These are phyloP conservation scores for Ursus arctos DNA, from an alignment of 2,113 vertebrate species.

Conservation along the genomic window DNA sequence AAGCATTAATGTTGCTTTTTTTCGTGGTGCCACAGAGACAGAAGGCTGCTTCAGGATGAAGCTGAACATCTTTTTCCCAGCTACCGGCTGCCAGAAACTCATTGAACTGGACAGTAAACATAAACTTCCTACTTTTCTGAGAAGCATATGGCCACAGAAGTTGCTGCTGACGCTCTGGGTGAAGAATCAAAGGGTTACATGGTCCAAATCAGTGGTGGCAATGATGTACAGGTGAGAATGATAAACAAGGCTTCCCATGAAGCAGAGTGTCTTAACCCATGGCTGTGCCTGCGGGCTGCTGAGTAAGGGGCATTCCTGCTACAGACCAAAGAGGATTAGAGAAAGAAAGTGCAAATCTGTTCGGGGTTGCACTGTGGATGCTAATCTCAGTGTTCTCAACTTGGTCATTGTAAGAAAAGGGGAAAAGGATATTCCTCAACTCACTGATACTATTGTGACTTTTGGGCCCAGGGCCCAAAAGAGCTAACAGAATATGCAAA, in stretches of 20 bases:
- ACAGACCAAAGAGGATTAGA: background rate
- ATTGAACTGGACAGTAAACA: background rate
- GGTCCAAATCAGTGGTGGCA: background rate
- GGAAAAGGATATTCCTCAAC: background rate
- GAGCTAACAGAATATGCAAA: background rate
- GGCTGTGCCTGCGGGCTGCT: background rate
- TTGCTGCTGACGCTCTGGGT: background rate
- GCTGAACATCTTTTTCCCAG: background rate
- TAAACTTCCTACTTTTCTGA: background rate
- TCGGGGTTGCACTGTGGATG: background rate
- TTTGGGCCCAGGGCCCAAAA: background rate
- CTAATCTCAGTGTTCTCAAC: background rate
- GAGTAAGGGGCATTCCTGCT: background rate
- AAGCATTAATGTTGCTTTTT: background rate
- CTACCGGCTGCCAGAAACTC: background rate
- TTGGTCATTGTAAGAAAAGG: background rate
- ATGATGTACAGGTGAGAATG: background rate
- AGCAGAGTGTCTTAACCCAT: background rate
- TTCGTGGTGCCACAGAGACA: background rate
- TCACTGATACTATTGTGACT: background rate
- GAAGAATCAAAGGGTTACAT: background rate
- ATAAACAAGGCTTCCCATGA: background rate
- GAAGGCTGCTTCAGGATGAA: background rate
- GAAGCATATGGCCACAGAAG: background rate
- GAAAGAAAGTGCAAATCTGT: background rate